These are phyloP conservation scores for Choloepus hoffmanni DNA, from an alignment of 2,113 vertebrate genomes.

Conservation along the genomic window DNA sequence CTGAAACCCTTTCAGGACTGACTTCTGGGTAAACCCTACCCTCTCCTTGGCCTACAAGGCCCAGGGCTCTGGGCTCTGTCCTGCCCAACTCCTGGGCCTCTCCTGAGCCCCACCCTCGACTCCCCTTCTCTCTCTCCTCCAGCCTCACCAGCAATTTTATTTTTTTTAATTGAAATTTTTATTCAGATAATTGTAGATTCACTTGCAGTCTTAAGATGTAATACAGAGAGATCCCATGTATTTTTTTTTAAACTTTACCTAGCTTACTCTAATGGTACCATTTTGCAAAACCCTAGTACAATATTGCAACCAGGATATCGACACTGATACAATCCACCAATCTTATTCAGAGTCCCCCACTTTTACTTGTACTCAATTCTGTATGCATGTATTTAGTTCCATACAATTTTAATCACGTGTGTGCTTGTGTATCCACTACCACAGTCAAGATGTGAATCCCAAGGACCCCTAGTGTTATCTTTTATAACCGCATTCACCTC, in stretches of 20 bases:
- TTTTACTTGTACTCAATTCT: background rate
- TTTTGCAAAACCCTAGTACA: background rate
- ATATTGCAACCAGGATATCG: background rate
- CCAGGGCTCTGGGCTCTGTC: background rate
- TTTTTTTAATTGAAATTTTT: conserved; percentile 20
- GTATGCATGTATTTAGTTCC: background rate
- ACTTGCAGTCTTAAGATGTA: background rate
- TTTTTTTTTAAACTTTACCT: background rate
- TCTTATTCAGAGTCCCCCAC: background rate
- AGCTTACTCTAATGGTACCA: background rate
- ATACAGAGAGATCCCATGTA: background rate
- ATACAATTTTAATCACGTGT: background rate
- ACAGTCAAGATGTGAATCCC: background rate
- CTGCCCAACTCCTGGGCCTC: background rate
- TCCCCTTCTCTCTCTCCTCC: background rate
- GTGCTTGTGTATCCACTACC: background rate
- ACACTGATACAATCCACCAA: background rate
- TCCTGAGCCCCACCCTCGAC: background rate
- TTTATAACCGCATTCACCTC: background rate
- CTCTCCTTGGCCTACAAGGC: background rate
- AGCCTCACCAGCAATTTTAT: background rate
- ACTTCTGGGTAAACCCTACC: background rate
- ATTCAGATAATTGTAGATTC: background rate
- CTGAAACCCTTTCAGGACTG: background rate
- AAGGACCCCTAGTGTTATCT: background rate